Base-by-base conservation (phyloP, 2,888 invertebrate genomes). In the Amphipoea oculea region DNA sequence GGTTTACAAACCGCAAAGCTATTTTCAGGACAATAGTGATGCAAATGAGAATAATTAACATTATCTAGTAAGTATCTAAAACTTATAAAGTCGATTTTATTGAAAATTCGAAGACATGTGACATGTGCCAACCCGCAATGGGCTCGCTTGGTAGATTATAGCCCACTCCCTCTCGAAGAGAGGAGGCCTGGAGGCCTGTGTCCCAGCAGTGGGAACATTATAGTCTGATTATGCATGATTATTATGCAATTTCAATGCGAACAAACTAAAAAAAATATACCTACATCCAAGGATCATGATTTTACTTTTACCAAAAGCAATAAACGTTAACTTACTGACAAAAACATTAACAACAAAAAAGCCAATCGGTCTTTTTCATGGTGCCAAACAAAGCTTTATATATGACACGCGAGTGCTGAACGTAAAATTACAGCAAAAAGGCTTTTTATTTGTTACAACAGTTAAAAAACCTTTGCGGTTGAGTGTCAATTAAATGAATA, bases 361-460 rank as follows among this genome's bases (percentile, higher is more conserved):
- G 1, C 17, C 45, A 74, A 67, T 82, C 36, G 62, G 20, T 65
- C 57, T 86, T 65, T 72, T 82, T 63, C 63, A 75, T 67, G 66
- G 76, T 83, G 70, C 48, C 48, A 70, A 71, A 83, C 66, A 73
- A 69, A 77, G 87, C 69, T 66, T 70, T 70, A 57, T 70, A 57
- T 70, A 84, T 51, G 83, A 83, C 86, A 76, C 65, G 73, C 48
- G 40, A 84, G 48, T 70, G 60, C n/a, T 70, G 69, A 87, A 78
- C 48, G 87, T 73, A 60, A 83, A 86, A 76, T 68, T 70, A 60
- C 62, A 57, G 66, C 36, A 62, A 78, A 86, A 70, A 76, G 36
- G 79, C 36, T 68, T 84, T 82, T 74, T 69, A 74, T 81, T 73
- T 73, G 82, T 60, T 42, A 60, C 57, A 68, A 40, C 51, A 85